These are phyloP conservation scores for Psittacula derbiana DNA, from an alignment of 2,797 vertebrate species.

Conservation along the genomic window DNA sequence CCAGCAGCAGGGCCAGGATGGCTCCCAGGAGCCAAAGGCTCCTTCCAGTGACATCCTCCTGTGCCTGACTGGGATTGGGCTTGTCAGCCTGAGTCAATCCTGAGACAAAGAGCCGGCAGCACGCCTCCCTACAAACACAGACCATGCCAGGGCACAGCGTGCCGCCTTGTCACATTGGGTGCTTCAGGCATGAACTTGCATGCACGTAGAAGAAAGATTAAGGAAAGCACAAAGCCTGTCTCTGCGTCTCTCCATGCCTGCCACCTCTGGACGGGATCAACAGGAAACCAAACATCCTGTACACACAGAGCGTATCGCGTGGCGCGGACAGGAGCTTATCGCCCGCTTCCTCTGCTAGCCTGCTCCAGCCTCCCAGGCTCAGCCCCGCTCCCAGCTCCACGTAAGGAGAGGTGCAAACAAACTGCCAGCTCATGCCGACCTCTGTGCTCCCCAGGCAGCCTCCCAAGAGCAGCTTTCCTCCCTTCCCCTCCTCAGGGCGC, in stretches of 20 bases:
- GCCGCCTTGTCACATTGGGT: fast-evolving
- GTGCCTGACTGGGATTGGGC: not conserved
- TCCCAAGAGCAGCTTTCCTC: not conserved
- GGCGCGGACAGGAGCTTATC: not conserved
- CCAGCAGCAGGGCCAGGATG: not conserved
- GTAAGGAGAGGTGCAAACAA: not conserved
- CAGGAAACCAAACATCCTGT: slow-evolving; percentile 43
- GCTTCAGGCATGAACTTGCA: not conserved
- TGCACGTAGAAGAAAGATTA: not conserved
- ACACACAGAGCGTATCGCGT: fast-evolving
- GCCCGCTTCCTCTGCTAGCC: not conserved
- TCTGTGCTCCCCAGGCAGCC: fast-evolving
- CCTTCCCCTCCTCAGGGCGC: not conserved
- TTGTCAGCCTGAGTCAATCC: not conserved
- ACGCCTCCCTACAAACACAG: not conserved
- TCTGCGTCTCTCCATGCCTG: not conserved
- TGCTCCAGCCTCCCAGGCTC: not conserved
- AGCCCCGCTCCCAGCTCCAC: not conserved
- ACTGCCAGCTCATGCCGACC: not conserved
- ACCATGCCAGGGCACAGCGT: not conserved
- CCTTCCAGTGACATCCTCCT: not conserved
- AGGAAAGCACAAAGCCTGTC: not conserved
- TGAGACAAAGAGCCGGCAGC: not conserved
- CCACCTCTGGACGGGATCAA: fast-evolving
- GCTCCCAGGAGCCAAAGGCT: not conserved